Percentiles rank a stretch among this genome's conserved stretches.
These are phyloP conservation scores for Alligator sinensis DNA, from an alignment of 2,113 vertebrate genomes.

Conservation along the genomic window DNA sequence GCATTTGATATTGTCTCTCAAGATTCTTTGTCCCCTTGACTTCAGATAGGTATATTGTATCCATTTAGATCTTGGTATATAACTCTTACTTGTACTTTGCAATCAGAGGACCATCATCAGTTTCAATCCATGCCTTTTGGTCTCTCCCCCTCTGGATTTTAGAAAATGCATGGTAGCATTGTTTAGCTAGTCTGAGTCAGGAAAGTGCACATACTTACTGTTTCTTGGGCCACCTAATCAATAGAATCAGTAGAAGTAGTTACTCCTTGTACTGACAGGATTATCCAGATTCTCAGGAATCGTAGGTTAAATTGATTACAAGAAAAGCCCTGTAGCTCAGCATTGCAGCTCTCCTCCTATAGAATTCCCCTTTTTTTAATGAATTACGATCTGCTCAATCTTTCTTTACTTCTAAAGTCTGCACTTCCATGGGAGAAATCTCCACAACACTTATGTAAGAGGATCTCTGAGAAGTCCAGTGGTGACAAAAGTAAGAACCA, in stretches of 20 bases:
- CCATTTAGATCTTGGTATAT: background rate
- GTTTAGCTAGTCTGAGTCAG: background rate
- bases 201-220: background rate
- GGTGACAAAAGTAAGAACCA: background rate
- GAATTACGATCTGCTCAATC: background rate
- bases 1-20: background rate
- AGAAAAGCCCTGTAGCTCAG: background rate
- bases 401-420: background rate
- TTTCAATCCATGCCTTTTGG: background rate
- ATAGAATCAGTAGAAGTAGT: background rate
- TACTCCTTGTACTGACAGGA: background rate
- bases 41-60: background rate
- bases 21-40: background rate
- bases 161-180: background rate
- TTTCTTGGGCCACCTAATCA: background rate
- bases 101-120: background rate
- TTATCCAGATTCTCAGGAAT: background rate
- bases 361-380: background rate
- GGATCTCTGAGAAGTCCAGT: background rate
- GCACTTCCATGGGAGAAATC: background rate
- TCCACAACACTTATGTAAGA: background rate
- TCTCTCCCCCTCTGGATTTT: background rate
- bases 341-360: background rate
- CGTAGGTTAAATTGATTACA: background rate
- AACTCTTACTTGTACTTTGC: background rate